Base-by-base conservation (phyloP, 2,113 vertebrate species). In the Agapornis roseicollis region DNA sequence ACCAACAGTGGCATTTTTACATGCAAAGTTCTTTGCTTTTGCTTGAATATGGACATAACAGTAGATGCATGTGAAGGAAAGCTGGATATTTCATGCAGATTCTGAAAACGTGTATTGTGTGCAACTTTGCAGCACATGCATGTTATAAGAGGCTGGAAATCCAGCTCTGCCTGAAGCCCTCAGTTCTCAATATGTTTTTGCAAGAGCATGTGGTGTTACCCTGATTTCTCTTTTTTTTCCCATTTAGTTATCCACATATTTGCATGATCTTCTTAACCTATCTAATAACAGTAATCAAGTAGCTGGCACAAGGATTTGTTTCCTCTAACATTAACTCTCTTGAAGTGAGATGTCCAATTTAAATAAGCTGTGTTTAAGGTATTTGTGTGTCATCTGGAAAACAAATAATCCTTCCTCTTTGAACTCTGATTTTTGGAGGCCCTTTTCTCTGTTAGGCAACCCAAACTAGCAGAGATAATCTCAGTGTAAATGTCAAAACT, bases 51-150 rank as follows among this genome's bases (percentile, higher is more conserved):
- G 12, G 18, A 9, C 8, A 0, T 14, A 19, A 14, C 18, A 58
- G 44, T 8, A 63, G 17, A 25, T 37, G 23, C 6, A 9, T 7
- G 1, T 63, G 77, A 39, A 39, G 6, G 22, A 55, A 73, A 69
- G 3, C 17, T 80, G 23, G 1, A 29, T 13, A n/a, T 37, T 25
- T 10, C 11, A 9, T 17, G 6, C 11, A 64, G 49, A 33, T 46
- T 74, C 72, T 63, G 35, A 63, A 77, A 85, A 24, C 6, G 3
- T 0, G 0, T 23, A 9, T 37, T 53, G 3, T 9, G 3, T 53
- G 14, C 20, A 73, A 31, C 31, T 95, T 83, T 50, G 13, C 18
- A 35, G 56, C 17, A 31, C 7, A 1, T 25, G 15, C 18, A 11
- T 33, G 5, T 22, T 84, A 11, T 3, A 66, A 17, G 10, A 58